A percentile compares a stretch with the other conserved stretches of the same genome.
Evolutionary conservation across 2,113 vertebrate genomes (phyloP).

Genomic region (Haemorhous mexicanus): DNA sequence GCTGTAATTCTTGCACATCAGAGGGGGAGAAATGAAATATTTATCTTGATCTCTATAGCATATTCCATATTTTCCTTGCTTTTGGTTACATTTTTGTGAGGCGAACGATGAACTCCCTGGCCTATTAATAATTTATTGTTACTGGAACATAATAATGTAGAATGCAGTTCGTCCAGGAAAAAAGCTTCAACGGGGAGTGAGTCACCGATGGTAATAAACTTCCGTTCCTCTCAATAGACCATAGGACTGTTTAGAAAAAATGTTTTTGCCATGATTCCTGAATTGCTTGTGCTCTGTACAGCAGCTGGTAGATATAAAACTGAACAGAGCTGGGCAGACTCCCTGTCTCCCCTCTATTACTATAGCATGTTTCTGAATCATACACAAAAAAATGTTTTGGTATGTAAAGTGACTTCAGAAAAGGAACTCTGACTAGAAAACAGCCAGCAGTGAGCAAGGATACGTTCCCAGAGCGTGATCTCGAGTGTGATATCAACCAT

Average conservation of each 20-base stretch:
- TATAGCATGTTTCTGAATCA: constrained; percentile 61
- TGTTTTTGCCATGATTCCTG: constrained; percentile 51
- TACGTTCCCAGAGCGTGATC: neutral
- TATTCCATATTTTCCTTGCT: constrained; percentile 57
- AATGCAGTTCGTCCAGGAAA: constrained; percentile 48
- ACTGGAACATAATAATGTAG: constrained; percentile 45
- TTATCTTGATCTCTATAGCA: constrained; percentile 40
- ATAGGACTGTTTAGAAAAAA: constrained; percentile 23
- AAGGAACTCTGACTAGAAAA: neutral
- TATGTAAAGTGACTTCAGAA: constrained; percentile 53
- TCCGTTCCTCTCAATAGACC: constrained; percentile 54
- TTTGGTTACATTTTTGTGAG: constrained; percentile 49
- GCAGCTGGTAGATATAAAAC: constrained; percentile 66
- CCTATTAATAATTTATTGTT: constrained; percentile 66
- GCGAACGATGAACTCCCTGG: neutral
- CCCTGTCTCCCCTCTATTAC: constrained; percentile 60
- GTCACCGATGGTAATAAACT: constrained; percentile 64
- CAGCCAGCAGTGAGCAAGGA: neutral
- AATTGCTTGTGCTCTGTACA: constrained; percentile 25
- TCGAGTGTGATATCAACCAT: neutral
- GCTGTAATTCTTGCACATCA: neutral
- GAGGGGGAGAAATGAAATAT: constrained; percentile 23
- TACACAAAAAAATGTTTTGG: constrained; percentile 42
- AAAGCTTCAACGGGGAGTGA: constrained; percentile 54
- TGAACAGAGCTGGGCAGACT: constrained; percentile 49